Base-by-base conservation (phyloP, 2,797 vertebrate species). In the Pelochelys cantorii region DNA sequence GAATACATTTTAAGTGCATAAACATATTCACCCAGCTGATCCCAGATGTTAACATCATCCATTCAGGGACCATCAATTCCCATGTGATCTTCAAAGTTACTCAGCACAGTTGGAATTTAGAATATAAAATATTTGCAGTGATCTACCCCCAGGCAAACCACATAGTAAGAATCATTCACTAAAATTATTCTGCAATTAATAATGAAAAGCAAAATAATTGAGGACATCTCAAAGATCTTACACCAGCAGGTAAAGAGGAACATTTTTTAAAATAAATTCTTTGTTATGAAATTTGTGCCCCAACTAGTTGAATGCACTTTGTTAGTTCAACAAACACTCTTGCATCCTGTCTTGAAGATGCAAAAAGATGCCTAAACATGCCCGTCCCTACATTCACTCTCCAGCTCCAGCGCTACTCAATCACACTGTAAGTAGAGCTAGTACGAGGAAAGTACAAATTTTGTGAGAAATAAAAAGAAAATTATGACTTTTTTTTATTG, bases 401-500 rank as follows among this genome's bases (percentile, higher is more conserved):
- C 71, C 37, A 5, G 15, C 86, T 90, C 25, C 83, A 83, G 37
- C 14, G 89, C 31, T 93, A 90, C 4, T 27, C 77, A 71, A 54
- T 4, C 59, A 79, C 93, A 89, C 7, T 29, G 34, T 90, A 90
- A 94, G 34, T 86, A 18, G 2, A 93, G 3, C 13, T 81, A 93
- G 53, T 87, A 42, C 79, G 7, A 5, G 10, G 11, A 92, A 89
- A 78, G 0, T 0, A 10, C 57, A 53, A 59, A 85, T 88, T 93
- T 85, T 52, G 80, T 53, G n/a, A 34, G 7, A 81, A 94, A 86
- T 9, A 60, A 5, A 1, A 87, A 11, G 55, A 77, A 90, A 89
- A 79, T 62, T 3, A 9, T 29, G 11, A 81, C 18, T 2, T 34
- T 81, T 82, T 55, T 31, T 90, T 53, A 53, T 83, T 91, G n/a